Evolutionary conservation across 2,113 vertebrate genomes (phyloP), one percentile per base, ranked within the genome.

Genomic region (Platichthys stellatus): DNA sequence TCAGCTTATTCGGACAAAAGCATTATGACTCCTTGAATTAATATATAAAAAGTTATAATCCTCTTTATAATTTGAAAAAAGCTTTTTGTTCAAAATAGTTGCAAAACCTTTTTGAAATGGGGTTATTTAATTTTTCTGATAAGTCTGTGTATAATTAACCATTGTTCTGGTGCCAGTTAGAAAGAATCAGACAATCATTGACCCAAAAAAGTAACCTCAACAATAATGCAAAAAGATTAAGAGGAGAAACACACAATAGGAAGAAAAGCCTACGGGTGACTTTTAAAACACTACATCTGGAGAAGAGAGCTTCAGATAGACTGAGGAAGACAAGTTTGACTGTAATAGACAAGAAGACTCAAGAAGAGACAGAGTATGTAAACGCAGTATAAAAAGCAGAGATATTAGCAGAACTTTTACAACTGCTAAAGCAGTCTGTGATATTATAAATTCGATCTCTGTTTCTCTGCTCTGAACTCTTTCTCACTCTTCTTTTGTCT

Each of bases 401-500:
- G 54, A 74, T 17, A 15, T 18, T 12, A 15, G 28, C 26, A 62
- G 69, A 72, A 62, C 28, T 58, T 72, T 72, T 70, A 23, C 62
- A 78, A 20, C 60, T 49, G 23, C 21, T 49, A 65, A 73, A 63
- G 61, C 65, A 57, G 58, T 40, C 14, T 12, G 17, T 21, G 51
- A 43, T 67, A 53, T 75, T 47, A 54, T 31, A 59, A 61, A 72
- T 79, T 10, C 24, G 13, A 23, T 75, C 57, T 62, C 45, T 67
- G 31, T 54, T 54, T 60, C 24, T 0, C 21, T 59, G n/a, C 13
- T 20, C 2, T 67, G 31, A 5, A 8, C 15, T 66, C 24, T 58
- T 63, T 66, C 38, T 62, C 8, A 45, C 13, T 5, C 31, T 53
- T 74, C 40, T 47, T 78, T 80, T 70, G 40, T 83, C 72, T 74